Percentiles rank a stretch among this genome's conserved stretches.
These are phyloP conservation scores for Hemicordylus capensis DNA, from an alignment of 2,113 vertebrate genomes.

Conservation along the genomic window DNA sequence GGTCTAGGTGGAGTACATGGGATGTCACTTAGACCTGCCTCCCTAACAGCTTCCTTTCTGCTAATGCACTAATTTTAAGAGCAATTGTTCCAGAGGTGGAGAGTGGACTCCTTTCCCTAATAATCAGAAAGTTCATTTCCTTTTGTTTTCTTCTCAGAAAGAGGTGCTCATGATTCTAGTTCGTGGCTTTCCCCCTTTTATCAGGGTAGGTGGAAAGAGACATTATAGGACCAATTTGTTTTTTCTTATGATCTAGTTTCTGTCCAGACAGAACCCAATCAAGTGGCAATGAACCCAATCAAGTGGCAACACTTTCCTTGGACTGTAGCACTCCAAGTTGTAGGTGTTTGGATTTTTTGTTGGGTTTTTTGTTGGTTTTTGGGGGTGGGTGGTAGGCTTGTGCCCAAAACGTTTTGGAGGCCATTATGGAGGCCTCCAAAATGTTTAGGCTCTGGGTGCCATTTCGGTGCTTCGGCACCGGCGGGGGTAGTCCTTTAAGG, in stretches of 20 bases:
- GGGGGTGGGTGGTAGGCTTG: too few species aligned
- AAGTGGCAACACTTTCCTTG: neutral
- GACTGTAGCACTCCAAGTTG: too few species aligned
- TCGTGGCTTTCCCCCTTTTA: neutral
- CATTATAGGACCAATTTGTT: neutral
- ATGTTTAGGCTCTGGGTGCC: too few species aligned
- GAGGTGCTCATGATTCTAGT: neutral
- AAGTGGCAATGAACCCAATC: neutral
- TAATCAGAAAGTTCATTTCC: neutral
- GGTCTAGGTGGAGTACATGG: neutral
- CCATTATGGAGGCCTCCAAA: too few species aligned
- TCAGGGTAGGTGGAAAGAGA: neutral
- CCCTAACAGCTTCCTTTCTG: neutral
- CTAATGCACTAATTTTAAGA: neutral
- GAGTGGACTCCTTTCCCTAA: neutral
- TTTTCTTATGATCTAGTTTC: neutral
- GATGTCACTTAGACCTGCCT: neutral
- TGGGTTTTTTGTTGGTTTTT: too few species aligned
- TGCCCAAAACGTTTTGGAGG: too few species aligned
- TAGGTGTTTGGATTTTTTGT: too few species aligned
- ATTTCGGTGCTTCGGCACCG: too few species aligned
- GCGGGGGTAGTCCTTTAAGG: too few species aligned
- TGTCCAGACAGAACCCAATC: constrained; percentile 25
- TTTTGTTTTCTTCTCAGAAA: neutral
- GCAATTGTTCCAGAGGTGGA: neutral